These are phyloP conservation scores for Eidolon helvum DNA, from an alignment of 2,113 vertebrate species.

Conservation along the genomic window DNA sequence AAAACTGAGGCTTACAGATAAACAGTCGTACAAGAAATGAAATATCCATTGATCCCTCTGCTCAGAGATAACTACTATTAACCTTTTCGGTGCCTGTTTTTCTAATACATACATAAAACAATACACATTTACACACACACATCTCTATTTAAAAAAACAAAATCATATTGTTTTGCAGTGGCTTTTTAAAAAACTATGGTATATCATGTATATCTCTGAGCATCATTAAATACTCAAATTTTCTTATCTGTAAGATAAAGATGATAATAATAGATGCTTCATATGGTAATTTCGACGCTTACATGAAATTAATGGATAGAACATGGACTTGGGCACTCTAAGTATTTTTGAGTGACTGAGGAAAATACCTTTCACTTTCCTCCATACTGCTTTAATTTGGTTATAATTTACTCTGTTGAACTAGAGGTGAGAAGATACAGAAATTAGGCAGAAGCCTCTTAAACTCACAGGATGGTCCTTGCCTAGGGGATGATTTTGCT, in stretches of 20 bases:
- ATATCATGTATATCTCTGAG: background rate
- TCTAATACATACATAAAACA: background rate
- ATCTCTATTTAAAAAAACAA: conserved; percentile 26
- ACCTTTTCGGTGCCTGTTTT: background rate
- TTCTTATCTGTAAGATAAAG: background rate
- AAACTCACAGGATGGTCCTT: background rate
- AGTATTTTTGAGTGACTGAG: background rate
- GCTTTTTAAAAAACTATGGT: background rate
- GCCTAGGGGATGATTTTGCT: background rate
- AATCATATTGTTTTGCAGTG: conserved; percentile 10
- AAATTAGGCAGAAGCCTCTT: background rate
- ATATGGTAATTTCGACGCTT: background rate
- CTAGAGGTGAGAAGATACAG: background rate
- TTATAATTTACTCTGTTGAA: background rate
- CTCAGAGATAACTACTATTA: background rate
- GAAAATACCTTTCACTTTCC: background rate
- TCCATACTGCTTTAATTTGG: background rate
- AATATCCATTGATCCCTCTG: background rate
- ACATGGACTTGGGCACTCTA: background rate
- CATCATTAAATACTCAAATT: background rate
- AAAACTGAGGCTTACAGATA: background rate
- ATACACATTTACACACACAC: background rate
- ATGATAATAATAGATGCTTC: background rate
- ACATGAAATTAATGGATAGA: background rate
- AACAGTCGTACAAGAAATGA: background rate